These are phyloP conservation scores for Drosophila grimshawi DNA, from an alignment of 1,140 invertebrate species.

Conservation along the genomic window DNA sequence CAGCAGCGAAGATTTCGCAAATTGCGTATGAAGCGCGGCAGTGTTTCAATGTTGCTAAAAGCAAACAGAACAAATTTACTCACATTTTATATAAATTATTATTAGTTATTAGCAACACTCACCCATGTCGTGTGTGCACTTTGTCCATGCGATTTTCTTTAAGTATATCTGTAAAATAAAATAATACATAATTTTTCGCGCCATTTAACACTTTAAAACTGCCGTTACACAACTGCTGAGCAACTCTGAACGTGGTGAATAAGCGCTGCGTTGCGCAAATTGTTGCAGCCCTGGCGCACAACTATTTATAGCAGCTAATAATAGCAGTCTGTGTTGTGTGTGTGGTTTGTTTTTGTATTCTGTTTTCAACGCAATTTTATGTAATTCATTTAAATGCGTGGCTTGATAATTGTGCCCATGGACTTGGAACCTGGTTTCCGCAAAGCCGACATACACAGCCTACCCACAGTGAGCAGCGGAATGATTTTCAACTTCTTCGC, in stretches of 20 bases:
- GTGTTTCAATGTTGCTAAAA: conserved; percentile 89
- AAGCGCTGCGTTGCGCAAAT: neutral
- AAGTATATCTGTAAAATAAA: conserved; percentile 66
- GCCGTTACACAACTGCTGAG: conserved; percentile 25
- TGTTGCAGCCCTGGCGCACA: conserved; percentile 11
- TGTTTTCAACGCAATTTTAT: neutral
- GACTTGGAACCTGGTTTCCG: conserved; percentile 75
- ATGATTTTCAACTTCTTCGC: conserved; percentile 70
- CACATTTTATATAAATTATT: neutral
- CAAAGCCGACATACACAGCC: conserved; percentile 68
- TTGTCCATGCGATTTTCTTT: conserved; percentile 83
- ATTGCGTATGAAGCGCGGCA: conserved; percentile 89
- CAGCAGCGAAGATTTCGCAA: conserved; percentile 91
- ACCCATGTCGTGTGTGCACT: conserved; percentile 84
- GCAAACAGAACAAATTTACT: conserved; percentile 16
- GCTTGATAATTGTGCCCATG: conserved; percentile 74
- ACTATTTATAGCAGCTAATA: conserved; percentile 46
- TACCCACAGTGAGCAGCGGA: conserved; percentile 61
- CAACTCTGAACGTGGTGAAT: conserved; percentile 8
- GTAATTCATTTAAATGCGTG: conserved; percentile 42
- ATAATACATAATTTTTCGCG: conserved; percentile 17
- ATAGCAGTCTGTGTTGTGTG: conserved; percentile 12
- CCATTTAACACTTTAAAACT: neutral
- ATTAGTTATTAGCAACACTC: conserved; percentile 27
- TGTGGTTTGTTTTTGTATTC: neutral